Base-by-base conservation (phyloP, 2,888 invertebrate genomes). In the Mythimna impura region DNA sequence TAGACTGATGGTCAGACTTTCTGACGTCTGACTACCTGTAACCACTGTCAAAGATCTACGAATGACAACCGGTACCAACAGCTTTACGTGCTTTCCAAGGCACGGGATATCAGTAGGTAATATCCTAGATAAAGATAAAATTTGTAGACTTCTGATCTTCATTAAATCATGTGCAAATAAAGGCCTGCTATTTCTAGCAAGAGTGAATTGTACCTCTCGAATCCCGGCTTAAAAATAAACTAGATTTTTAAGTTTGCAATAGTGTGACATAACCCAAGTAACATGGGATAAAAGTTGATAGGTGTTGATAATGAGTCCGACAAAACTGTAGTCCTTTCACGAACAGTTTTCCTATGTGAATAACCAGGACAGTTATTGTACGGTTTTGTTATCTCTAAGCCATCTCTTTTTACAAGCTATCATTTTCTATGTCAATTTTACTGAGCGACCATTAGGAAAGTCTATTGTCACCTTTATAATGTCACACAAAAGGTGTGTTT, bases 401-500 rank as follows among this genome's bases (percentile, higher is more conserved):
- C 1, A 50, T 30, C 10, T 5, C 0, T 40, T 58, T 75, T 54
- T 25, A 34, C 12, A 10, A 60, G 20, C 25, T 54, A 54, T 25
- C n/a, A 43, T 12, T 58, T 30, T 8, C 25, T 8, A 2, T n/a
- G 8, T 52, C 1, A 25, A n/a, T 54, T 54, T 72, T 43, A n/a
- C 57, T n/a, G 25, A 79, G 20, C 63, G 8, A 20, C 10, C 47
- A 47, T 20, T n/a, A 47, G 36, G 61, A 60, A 47, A 77, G 78
- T 89, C 82, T 88, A 82, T 76, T 77, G 69, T 72, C 76, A 69
- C 83, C 82, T 71, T 89, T 85, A 89, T 57, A 81, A 64, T 75
- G 87, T 85, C 85, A 83, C 85, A 87, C 83, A 87, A 89, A 89
- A 87, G 85, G 83, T 83, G 84, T 74, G 82, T 88, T 88, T 81